phyloP scores from a whole-genome alignment of 2,113 vertebrate genomes.

The Sturnira hondurensis region DNA sequence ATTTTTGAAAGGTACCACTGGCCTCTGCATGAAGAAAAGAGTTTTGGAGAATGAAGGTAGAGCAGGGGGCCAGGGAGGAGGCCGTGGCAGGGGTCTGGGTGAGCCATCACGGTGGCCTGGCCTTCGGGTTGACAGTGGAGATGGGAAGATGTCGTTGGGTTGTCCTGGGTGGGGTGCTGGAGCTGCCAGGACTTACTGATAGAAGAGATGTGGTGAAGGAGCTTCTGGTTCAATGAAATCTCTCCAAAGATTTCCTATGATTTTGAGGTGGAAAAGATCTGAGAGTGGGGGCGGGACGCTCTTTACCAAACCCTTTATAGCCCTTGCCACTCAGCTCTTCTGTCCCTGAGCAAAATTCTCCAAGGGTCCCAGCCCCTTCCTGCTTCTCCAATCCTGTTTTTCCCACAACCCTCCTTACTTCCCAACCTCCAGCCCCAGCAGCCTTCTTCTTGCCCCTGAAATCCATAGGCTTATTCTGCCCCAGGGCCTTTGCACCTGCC shows the following conservation, averaged over 20 bases:
- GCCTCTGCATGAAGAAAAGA: background rate
- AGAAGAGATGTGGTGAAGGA: background rate
- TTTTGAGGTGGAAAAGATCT: background rate
- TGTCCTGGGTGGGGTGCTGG: background rate
- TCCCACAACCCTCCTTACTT: background rate
- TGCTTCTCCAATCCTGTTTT: background rate
- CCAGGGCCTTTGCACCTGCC: background rate
- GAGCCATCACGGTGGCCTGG: background rate
- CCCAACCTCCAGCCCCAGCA: background rate
- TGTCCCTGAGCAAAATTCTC: background rate
- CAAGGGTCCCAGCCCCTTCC: background rate
- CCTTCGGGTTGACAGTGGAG: background rate
- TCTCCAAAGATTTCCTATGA: background rate
- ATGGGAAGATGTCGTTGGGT: background rate
- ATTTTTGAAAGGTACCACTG: background rate
- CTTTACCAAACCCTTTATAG: background rate
- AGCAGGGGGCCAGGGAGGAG: background rate
- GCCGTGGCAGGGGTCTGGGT: background rate
- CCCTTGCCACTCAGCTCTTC: background rate
- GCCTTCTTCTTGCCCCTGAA: background rate
- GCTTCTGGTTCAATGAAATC: background rate
- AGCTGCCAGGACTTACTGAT: background rate
- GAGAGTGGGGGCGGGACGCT: too few species aligned
- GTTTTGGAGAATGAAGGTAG: too few species aligned
- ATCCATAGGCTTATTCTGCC: background rate